These are phyloP conservation scores for Ashinkailepas kermadecensis DNA, from an alignment of 2,888 invertebrate genomes.

Conservation along the genomic window DNA sequence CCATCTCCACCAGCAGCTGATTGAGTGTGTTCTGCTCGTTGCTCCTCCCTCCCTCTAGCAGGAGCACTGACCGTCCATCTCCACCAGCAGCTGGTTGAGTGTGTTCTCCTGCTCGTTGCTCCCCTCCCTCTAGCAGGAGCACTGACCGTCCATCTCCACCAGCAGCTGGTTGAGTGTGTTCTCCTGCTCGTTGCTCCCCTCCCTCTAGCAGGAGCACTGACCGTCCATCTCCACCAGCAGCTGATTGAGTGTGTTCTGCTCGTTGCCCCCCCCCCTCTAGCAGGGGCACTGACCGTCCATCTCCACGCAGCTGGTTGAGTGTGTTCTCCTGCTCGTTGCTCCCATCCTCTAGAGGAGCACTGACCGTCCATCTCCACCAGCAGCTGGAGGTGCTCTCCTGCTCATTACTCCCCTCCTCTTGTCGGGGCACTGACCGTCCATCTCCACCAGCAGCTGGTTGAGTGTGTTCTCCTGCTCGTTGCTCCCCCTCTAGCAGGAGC, in stretches of 20 bases:
- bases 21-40: slow-evolving; percentile 79
- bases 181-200: slow-evolving; percentile 65
- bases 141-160: slow-evolving; percentile 95
- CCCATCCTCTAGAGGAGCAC: too few relatives aligned
- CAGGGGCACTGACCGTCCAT: slow-evolving; percentile 71
- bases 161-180: slow-evolving; percentile 96
- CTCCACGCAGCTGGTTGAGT: slow-evolving; percentile 92
- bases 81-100: slow-evolving; percentile 94
- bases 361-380: slow-evolving; percentile 52
- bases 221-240: slow-evolving; percentile 99
- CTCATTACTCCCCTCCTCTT: too few relatives aligned
- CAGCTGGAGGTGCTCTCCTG: too few relatives aligned
- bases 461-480: too few relatives aligned
- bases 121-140: neutral
- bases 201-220: slow-evolving; percentile 37
- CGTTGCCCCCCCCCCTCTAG: too few relatives aligned
- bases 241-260: slow-evolving; percentile 90
- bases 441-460: neutral
- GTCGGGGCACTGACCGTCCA: slow-evolving; percentile 42
- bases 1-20: slow-evolving; percentile 99
- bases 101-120: slow-evolving; percentile 88
- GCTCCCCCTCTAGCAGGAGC: too few relatives aligned
- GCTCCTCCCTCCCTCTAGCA: too few relatives aligned
- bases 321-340: slow-evolving; percentile 99
- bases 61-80: slow-evolving; percentile 78